Evolutionary conservation across 2,797 vertebrate genomes (phyloP).

Genomic region (Pteropus rufus): DNA sequence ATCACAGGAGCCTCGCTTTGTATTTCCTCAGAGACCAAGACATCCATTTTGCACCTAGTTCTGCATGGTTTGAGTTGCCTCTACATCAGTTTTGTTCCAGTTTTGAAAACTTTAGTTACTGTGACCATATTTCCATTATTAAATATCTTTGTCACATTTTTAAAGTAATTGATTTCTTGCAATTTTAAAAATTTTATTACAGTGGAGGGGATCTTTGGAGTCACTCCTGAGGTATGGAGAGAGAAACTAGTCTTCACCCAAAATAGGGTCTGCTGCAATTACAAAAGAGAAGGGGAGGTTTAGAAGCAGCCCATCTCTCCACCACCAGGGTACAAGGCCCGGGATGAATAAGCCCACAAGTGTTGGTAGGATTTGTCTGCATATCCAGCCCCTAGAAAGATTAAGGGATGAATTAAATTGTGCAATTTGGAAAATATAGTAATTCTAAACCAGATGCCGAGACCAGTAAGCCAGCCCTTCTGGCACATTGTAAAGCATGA

Average conservation of each 20-base stretch:
- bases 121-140: not conserved
- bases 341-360: not conserved
- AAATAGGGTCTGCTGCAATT: not conserved
- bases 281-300: not conserved
- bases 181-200: not conserved
- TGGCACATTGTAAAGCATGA: conserved; percentile 26
- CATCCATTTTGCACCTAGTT: not conserved
- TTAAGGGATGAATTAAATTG: not conserved
- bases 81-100: not conserved
- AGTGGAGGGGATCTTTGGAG: not conserved
- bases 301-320: not conserved
- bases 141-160: conserved; percentile 6
- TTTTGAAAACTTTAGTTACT: not conserved
- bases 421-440: not conserved
- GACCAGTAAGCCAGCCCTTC: conserved; percentile 45
- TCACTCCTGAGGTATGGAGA: not conserved
- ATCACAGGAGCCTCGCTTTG: not conserved
- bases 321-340: not conserved
- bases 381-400: not conserved
- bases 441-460: conserved; percentile 38
- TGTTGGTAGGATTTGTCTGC: not conserved
- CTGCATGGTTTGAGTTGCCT: not conserved
- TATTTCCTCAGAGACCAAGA: not conserved
- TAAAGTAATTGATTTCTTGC: not conserved
- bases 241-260: not conserved